A percentile compares a stretch with the other conserved stretches of the same genome.
Evolutionary conservation across 2,797 vertebrate genomes (phyloP).

Genomic region (Etheostoma nigrum): DNA sequence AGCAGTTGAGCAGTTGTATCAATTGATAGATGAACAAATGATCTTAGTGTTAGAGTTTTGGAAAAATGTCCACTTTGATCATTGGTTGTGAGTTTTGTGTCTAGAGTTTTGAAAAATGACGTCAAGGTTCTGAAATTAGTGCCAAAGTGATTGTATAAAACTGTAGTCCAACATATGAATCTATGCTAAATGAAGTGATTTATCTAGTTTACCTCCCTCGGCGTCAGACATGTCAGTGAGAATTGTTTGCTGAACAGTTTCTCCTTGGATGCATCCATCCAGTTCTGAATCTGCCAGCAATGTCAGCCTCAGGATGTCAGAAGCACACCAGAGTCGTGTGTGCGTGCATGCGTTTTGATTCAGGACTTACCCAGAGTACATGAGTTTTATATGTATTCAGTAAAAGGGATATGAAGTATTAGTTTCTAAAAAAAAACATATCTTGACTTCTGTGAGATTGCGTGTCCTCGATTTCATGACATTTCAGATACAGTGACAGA

Average conservation of each 20-base stretch:
- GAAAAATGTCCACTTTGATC: no score
- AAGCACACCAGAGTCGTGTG: constrained; percentile 35
- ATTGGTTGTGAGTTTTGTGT: no score
- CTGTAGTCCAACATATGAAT: not conserved
- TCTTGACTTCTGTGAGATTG: constrained; percentile 41
- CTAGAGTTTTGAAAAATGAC: no score
- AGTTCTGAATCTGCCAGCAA: constrained; percentile 46
- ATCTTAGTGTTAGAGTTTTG: no score
- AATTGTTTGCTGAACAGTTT: constrained; percentile 50
- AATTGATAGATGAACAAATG: no score
- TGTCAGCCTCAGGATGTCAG: constrained; percentile 63
- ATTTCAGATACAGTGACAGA: constrained; percentile 44
- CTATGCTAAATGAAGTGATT: not conserved
- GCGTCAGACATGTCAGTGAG: constrained; percentile 17
- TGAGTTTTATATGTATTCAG: constrained; percentile 12
- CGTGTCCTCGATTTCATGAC: constrained; percentile 37
- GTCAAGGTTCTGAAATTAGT: no score
- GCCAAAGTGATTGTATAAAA: no score
- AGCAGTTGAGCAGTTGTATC: no score
- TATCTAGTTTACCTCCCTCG: constrained; percentile 12
- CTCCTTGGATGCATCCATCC: constrained; percentile 58
- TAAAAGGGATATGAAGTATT: constrained; percentile 17
- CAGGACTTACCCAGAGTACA: constrained; percentile 10
- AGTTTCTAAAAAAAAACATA: constrained; percentile 31
- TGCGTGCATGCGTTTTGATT: constrained; percentile 15